phyloP scores from a whole-genome alignment of 2,888 invertebrate genomes.

The Caenorhabditis becei region DNA sequence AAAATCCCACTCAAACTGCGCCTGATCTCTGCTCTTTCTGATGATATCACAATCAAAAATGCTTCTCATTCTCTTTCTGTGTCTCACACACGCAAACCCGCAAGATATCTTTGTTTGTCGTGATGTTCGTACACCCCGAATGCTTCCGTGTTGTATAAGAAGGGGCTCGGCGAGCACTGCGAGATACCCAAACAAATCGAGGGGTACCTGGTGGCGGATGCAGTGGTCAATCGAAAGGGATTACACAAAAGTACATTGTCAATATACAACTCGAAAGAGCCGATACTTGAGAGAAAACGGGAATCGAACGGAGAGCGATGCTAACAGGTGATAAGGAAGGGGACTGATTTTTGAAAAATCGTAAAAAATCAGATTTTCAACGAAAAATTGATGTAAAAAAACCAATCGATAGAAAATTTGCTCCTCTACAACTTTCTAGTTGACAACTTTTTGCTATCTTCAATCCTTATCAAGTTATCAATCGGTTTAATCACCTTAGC shows the following conservation, averaged over 20 bases:
- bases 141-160: constrained; percentile 42
- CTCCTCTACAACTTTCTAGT: too few relatives aligned
- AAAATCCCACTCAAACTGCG: too few relatives aligned
- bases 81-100: not conserved
- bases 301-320: not conserved
- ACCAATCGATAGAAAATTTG: too few relatives aligned
- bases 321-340: not conserved
- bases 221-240: constrained; percentile 12
- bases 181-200: constrained; percentile 23
- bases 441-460: too few relatives aligned
- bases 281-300: not conserved
- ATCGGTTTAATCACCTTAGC: too few relatives aligned
- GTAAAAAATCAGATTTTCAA: too few relatives aligned
- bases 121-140: constrained; percentile 36
- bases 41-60: too few relatives aligned
- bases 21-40: too few relatives aligned
- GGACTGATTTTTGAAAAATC: too few relatives aligned
- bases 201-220: not conserved
- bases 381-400: too few relatives aligned
- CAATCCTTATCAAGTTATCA: too few relatives aligned
- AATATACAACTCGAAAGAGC: constrained; percentile 6
- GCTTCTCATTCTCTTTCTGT: too few relatives aligned
- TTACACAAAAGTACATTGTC: constrained; percentile 64
- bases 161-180: not conserved
- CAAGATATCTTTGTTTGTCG: constrained; percentile 50